A percentile compares a stretch with the other conserved stretches of the same genome.
These are phyloP conservation scores for Paragorgia papillata DNA, from an alignment of 92 coral and sea anemone species.

Conservation along the genomic window DNA sequence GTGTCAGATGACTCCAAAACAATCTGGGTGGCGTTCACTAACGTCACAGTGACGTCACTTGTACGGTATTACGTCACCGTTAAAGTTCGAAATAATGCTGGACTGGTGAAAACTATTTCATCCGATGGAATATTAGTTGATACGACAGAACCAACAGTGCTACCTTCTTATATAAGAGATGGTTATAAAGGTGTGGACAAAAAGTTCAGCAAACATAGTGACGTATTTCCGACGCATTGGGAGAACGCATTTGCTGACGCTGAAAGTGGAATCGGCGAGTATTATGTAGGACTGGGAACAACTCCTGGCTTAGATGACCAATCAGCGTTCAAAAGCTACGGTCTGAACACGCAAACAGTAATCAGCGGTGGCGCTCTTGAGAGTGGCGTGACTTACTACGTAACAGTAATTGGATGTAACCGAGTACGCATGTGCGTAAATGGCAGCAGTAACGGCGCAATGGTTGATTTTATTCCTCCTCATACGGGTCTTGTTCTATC, in stretches of 20 bases:
- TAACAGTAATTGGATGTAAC: slow-evolving; percentile 83
- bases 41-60: slow-evolving; percentile 59
- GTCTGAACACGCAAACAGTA: slow-evolving; percentile 59
- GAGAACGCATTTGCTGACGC: slow-evolving; percentile 90
- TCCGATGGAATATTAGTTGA: slow-evolving; percentile 93
- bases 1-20: slow-evolving; percentile 50
- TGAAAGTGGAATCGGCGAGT: slow-evolving; percentile 85
- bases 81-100: slow-evolving; percentile 82
- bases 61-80: slow-evolving; percentile 85
- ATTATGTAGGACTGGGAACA: slow-evolving; percentile 81
- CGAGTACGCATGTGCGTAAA: slow-evolving; percentile 91
- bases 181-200: slow-evolving; percentile 72
- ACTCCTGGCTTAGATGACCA: slow-evolving; percentile 68
- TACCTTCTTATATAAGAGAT: slow-evolving; percentile 76
- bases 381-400: slow-evolving; percentile 81
- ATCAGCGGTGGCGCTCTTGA: slow-evolving; percentile 66
- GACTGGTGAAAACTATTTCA: slow-evolving; percentile 58
- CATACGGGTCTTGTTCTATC: slow-evolving; percentile 79
- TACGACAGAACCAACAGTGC: slow-evolving; percentile 77
- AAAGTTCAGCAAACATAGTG: slow-evolving; percentile 73
- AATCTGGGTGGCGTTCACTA: slow-evolving; percentile 49
- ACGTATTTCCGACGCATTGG: slow-evolving; percentile 87
- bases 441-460: slow-evolving; percentile 90
- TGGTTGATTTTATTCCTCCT: slow-evolving; percentile 87
- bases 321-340: slow-evolving; percentile 59